Evolutionary conservation across 2,797 vertebrate genomes (phyloP).

Genomic region (Clarias fuscus): DNA sequence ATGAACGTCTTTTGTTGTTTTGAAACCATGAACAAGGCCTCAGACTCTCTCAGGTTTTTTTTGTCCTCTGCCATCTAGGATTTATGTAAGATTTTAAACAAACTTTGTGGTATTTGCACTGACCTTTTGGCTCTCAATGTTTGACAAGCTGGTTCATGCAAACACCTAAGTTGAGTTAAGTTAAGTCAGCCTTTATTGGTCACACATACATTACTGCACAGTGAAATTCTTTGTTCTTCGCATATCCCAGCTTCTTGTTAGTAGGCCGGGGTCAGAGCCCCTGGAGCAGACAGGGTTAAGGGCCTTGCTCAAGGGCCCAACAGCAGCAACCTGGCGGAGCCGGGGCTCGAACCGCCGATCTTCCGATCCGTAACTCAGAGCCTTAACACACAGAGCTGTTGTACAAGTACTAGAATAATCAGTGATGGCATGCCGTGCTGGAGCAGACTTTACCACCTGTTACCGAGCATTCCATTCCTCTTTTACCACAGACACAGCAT

Average conservation of each 20-base stretch:
- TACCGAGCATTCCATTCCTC: background rate
- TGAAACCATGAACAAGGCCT: background rate
- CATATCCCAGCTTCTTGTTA: no score
- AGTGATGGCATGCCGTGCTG: background rate
- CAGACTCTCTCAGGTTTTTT: background rate
- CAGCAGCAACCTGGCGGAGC: no score
- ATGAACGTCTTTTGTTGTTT: background rate
- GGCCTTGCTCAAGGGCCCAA: no score
- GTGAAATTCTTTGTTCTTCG: no score
- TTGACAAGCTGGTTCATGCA: conserved; percentile 7
- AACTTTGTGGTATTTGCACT: conserved; percentile 36
- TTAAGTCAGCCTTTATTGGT: no score
- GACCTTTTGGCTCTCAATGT: conserved; percentile 32
- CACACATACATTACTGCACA: no score
- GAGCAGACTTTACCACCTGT: background rate
- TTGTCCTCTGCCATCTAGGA: background rate
- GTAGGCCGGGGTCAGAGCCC: no score
- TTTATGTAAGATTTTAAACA: conserved; percentile 22
- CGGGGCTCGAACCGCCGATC: no score
- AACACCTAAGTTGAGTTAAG: no score
- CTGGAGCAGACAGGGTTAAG: no score
- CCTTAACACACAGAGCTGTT: no score
- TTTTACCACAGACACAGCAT: background rate
- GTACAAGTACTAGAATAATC: background rate
- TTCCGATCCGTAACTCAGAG: no score